Evolutionary conservation across 2,113 vertebrate genomes (phyloP).

Genomic region (Rhagologus leucostigma): DNA sequence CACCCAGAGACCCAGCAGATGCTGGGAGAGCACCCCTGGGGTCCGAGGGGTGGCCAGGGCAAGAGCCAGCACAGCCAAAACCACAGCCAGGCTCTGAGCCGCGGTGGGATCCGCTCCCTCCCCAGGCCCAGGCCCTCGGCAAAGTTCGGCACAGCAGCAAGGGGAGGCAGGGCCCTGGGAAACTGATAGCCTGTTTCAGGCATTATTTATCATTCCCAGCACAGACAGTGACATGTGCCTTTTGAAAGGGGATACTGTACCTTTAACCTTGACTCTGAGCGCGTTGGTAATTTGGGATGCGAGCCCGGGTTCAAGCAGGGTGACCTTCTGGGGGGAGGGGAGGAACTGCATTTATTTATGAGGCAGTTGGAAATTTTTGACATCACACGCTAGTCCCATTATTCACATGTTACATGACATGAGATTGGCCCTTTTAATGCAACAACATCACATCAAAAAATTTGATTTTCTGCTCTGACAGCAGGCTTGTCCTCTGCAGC

Average conservation of each 20-base stretch:
- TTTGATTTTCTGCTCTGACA: constrained; percentile 71
- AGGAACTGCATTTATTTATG: constrained; percentile 74
- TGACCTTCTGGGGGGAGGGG: constrained; percentile 71
- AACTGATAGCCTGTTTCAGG: constrained; percentile 63
- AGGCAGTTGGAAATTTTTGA: constrained; percentile 72
- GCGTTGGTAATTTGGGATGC: constrained; percentile 71
- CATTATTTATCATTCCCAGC: constrained; percentile 72
- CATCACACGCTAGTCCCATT: constrained; percentile 74
- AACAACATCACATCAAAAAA: constrained; percentile 67
- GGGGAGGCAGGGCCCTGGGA: constrained; percentile 8
- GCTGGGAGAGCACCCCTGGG: background rate
- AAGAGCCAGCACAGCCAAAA: fast-evolving
- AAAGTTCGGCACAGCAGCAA: background rate
- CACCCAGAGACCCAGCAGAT: background rate
- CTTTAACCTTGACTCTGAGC: constrained; percentile 76
- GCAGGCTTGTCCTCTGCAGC: constrained; percentile 31
- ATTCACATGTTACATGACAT: constrained; percentile 75
- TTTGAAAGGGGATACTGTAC: constrained; percentile 78
- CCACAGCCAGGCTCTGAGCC: background rate
- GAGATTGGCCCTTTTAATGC: constrained; percentile 74
- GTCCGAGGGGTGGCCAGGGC: fast-evolving
- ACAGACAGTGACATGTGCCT: constrained; percentile 69
- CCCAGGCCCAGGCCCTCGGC: background rate
- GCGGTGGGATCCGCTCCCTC: fast-evolving
- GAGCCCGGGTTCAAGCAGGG: constrained; percentile 58